These are phyloP conservation scores for Oncorhynchus gorbuscha DNA, from an alignment of 2,113 vertebrate genomes.

Conservation along the genomic window DNA sequence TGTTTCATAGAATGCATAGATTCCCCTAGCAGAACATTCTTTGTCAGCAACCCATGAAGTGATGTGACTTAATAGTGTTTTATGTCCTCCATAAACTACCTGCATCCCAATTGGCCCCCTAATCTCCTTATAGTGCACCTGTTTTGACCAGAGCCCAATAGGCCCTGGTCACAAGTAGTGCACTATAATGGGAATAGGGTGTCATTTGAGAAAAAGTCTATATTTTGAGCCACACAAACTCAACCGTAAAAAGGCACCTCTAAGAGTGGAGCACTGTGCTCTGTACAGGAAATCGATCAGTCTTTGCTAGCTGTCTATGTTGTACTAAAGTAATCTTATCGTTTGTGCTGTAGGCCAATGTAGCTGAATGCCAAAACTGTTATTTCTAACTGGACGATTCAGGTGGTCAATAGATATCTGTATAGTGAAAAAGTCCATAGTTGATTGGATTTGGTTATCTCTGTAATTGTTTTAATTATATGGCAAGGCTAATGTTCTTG, in stretches of 20 bases:
- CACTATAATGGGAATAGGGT: not conserved
- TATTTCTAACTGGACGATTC: conserved; percentile 1
- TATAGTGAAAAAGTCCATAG: conserved; percentile 35
- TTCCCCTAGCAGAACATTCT: not conserved
- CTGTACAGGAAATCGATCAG: conserved; percentile 26
- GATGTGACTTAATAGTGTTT: not conserved
- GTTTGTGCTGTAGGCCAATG: not conserved
- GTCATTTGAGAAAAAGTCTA: too few species aligned
- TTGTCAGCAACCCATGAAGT: not conserved
- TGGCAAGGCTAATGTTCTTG: conserved; percentile 40
- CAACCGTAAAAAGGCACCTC: conserved; percentile 2
- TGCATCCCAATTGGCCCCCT: too few species aligned
- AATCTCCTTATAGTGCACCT: too few species aligned
- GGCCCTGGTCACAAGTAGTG: not conserved
- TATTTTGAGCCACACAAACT: not conserved
- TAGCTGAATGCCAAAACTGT: not conserved
- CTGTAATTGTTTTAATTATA: conserved; percentile 63
- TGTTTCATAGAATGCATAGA: not conserved
- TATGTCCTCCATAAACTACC: conserved; percentile 9
- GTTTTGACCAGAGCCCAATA: not conserved
- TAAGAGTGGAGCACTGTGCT: too few species aligned
- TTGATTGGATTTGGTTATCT: conserved; percentile 65
- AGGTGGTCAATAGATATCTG: conserved; percentile 22
- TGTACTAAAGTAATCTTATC: conserved; percentile 22
- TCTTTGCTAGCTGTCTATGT: not conserved